Evolutionary conservation across 2,888 invertebrate species (phyloP).

Genomic region (Drosophila lutescens): DNA sequence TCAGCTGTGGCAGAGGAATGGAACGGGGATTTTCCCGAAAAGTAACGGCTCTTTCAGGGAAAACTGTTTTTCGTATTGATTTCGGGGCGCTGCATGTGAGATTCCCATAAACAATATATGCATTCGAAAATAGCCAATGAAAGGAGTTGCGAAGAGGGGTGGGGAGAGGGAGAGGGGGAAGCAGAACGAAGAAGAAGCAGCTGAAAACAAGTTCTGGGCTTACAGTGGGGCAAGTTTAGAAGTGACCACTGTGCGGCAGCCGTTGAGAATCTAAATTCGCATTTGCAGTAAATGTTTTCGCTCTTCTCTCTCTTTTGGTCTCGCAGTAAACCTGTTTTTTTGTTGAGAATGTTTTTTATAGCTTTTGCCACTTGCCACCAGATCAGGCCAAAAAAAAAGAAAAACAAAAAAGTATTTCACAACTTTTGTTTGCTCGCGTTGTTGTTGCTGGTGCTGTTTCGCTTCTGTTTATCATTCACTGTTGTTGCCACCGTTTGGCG

Average conservation of each 20-base stretch:
- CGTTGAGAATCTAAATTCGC: conserved; percentile 34
- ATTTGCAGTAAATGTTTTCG: conserved; percentile 14
- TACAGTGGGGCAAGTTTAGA: conserved; percentile 29
- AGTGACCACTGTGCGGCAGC: conserved; percentile 30
- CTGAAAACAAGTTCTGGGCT: conserved; percentile 39
- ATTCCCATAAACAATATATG: conserved; percentile 45
- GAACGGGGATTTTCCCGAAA: conserved; percentile 54
- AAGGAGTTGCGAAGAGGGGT: conserved; percentile 4
- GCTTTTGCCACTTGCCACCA: conserved; percentile 47
- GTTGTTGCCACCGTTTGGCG: conserved; percentile 59
- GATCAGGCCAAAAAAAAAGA: conserved; percentile 17
- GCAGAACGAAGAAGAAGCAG: neutral
- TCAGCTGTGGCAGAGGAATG: conserved; percentile 15
- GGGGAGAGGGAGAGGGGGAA: neutral
- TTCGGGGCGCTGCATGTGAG: conserved; percentile 40
- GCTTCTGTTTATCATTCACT: conserved; percentile 28
- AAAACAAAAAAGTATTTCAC: conserved; percentile 38
- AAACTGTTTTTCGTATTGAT: conserved; percentile 60
- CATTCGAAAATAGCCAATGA: conserved; percentile 22
- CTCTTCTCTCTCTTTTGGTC: conserved; percentile 16
- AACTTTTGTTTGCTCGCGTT: conserved; percentile 41
- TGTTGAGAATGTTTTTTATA: conserved; percentile 56
- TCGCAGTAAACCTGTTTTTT: conserved; percentile 68
- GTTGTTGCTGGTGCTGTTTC: conserved; percentile 38
- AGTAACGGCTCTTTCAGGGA: conserved; percentile 50